phyloP scores from a whole-genome alignment of 2,888 invertebrate species.

The Zootermopsis nevadensis region DNA sequence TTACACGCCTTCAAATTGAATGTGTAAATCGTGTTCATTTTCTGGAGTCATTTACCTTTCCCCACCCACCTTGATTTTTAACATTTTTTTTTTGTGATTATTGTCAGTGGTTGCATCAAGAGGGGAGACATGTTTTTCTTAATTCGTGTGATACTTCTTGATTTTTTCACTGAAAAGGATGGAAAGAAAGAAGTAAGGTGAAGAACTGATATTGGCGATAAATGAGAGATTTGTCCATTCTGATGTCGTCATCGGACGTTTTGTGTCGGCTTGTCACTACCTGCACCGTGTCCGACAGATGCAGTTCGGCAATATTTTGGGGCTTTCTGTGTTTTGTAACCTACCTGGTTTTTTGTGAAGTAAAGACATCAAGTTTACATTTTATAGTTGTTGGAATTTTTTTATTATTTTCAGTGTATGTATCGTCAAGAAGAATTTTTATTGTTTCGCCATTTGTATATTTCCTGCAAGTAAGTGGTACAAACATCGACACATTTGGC shows the following conservation, averaged over 20 bases:
- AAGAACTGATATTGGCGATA: not conserved
- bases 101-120: not conserved
- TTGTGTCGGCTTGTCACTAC: constrained; percentile 28
- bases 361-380: constrained; percentile 44
- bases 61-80: not conserved
- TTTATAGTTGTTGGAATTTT: constrained; percentile 49
- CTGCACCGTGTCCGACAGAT: constrained; percentile 7
- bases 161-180: not conserved
- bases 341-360: constrained; percentile 54
- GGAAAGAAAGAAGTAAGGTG: not conserved
- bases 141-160: not conserved
- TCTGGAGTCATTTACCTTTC: too few relatives aligned
- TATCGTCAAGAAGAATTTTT: constrained; percentile 8
- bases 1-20: too few relatives aligned
- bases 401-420: constrained; percentile 43
- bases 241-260: constrained; percentile 13
- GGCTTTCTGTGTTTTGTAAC: constrained; percentile 53
- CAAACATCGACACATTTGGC: constrained; percentile 37
- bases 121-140: not conserved
- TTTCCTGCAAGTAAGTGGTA: constrained; percentile 36
- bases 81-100: too few relatives aligned
- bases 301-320: constrained; percentile 43
- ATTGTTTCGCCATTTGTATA: constrained; percentile 22
- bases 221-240: constrained; percentile 30
- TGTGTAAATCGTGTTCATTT: too few relatives aligned